Base-by-base conservation (phyloP, 2,797 vertebrate genomes). In the Pterois miles region DNA sequence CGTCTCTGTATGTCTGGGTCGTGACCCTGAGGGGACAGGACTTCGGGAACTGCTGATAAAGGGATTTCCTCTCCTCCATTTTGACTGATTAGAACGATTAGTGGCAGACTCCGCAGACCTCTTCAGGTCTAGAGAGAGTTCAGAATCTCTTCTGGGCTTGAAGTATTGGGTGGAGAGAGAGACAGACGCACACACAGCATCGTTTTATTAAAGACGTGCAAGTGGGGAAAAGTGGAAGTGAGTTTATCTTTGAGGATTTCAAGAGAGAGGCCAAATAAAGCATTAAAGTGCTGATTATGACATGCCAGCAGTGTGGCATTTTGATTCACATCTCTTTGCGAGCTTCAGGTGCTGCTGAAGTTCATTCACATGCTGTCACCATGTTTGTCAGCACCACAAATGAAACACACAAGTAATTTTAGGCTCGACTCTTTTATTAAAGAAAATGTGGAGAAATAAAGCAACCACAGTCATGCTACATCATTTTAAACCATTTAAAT, bases 11-110 rank as follows among this genome's bases (percentile, higher is more conserved):
- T 25, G 86, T 86, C 85, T 87, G 84, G 93, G 89, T 92, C 89
- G 16, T 4, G 87, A 91, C 91, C 92, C 85, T 27, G 52, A 80
- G 70, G 88, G 84, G 83, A 92, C 90, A 85, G 65, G 78, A 79
- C 91, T 82, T 88, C 40, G 78, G 83, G 76, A 91, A 78, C 75
- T 62, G 58, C 90, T 90, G 92, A 94, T 94, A 94, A 92, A 89
- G 89, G 73, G 86, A 89, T 92, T 94, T 94, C 93, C 93, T 93
- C 81, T 82, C 68, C 74, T 81, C 54, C 69, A 23, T 83, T 82
- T 56, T 56, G 74, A 78, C 86, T 91, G 93, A 92, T 92, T 91
- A 87, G 86, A 87, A 83, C 89, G 93, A 93, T 90, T 87, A 87
- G 75, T 62, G 81, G 68, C 76, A 87, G 89, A 87, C 82, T 83